A percentile compares a stretch with the other conserved stretches of the same genome.
phyloP scores from a whole-genome alignment of 2,888 invertebrate genomes.

The Elgonia sp. region DNA sequence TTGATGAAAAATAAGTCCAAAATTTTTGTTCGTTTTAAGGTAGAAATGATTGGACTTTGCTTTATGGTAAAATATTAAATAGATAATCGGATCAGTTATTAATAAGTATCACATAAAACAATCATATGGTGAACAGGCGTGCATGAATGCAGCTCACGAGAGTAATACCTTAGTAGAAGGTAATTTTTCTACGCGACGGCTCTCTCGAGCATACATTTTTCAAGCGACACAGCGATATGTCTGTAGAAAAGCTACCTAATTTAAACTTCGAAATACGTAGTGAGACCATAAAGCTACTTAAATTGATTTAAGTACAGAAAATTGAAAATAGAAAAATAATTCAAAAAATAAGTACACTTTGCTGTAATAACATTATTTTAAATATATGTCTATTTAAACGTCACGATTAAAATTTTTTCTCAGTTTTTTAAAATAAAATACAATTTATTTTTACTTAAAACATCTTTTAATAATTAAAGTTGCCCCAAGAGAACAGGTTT shows the following conservation, averaged over 20 bases:
- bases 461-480: too few relatives aligned
- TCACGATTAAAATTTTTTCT: too few relatives aligned
- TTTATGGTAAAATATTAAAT: neutral
- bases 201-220: constrained; percentile 67
- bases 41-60: neutral
- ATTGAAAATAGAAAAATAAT: constrained; percentile 37
- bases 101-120: constrained; percentile 1
- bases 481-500: too few relatives aligned
- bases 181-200: constrained; percentile 65
- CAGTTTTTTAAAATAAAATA: too few relatives aligned
- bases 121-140: constrained; percentile 15
- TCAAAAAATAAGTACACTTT: constrained; percentile 30
- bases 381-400: too few relatives aligned
- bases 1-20: neutral
- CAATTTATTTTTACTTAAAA: too few relatives aligned
- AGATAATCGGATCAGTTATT: constrained; percentile 33
- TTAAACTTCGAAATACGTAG: constrained; percentile 63
- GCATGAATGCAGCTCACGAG: constrained; percentile 27
- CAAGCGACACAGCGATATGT: constrained; percentile 59
- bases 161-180: constrained; percentile 56
- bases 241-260: constrained; percentile 70
- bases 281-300: constrained; percentile 60
- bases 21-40: neutral
- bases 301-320: constrained; percentile 59
- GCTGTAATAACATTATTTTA: neutral